Conservation (phyloP, 2,888 invertebrate species). For the Volucella bombylans region DNA sequence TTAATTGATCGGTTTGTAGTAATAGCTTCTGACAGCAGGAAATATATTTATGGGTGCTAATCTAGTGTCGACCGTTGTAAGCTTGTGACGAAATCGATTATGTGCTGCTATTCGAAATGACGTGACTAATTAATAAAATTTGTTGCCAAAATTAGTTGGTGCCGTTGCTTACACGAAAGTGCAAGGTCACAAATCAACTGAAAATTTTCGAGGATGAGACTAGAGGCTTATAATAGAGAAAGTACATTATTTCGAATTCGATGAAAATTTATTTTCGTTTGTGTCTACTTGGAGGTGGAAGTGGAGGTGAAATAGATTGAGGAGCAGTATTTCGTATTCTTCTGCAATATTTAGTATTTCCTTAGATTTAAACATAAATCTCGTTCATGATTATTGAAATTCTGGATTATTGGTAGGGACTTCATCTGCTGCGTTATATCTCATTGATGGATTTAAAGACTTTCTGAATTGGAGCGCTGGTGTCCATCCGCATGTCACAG, state of each 20-base stretch:
- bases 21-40: conserved; percentile 67
- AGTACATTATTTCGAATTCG: not conserved
- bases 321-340: too few species aligned
- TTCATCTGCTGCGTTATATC: too few species aligned
- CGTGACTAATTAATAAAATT: conserved; percentile 69
- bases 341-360: too few species aligned
- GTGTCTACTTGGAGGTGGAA: not conserved
- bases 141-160: conserved; percentile 21
- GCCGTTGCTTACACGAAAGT: conserved; percentile 2
- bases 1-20: conserved; percentile 68
- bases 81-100: conserved; percentile 41
- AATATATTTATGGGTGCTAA: conserved; percentile 62
- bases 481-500: too few species aligned
- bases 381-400: too few species aligned
- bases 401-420: too few species aligned
- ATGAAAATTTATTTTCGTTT: not conserved
- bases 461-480: too few species aligned
- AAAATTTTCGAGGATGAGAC: not conserved
- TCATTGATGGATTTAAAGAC: too few species aligned
- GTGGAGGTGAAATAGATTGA: not conserved
- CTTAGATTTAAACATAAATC: too few species aligned
- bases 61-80: conserved; percentile 28
- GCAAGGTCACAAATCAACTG: conserved; percentile 47
- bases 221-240: conserved; percentile 4
- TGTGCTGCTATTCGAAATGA: conserved; percentile 51